A percentile compares a stretch with the other conserved stretches of the same genome.
phyloP scores from a whole-genome alignment of 2,888 invertebrate species.

The Leptopterna dolabrata region DNA sequence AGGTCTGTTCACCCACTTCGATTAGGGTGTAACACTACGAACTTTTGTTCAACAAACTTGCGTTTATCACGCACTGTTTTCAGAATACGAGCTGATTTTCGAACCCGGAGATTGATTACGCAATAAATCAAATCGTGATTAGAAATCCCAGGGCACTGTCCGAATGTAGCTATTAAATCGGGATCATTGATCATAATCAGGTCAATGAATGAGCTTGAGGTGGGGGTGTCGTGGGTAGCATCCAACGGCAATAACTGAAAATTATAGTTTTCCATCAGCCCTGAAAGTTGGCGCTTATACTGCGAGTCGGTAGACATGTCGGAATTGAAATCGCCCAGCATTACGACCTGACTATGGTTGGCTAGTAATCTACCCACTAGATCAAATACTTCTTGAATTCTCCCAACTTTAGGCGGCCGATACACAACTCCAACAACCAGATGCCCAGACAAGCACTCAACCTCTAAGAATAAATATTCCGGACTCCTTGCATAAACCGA shows the following conservation, averaged over 20 bases:
- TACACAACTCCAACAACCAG: background rate
- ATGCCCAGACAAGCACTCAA: background rate
- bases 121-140: conserved; percentile 15
- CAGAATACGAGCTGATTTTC: background rate
- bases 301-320: background rate
- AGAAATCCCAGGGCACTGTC: background rate
- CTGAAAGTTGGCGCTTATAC: background rate
- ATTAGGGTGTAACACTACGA: too few relatives aligned
- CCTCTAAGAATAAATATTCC: background rate
- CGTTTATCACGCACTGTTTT: background rate
- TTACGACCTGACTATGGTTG: background rate
- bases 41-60: background rate
- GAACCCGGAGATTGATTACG: background rate
- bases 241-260: background rate
- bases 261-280: background rate
- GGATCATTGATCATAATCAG: background rate
- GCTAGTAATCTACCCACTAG: background rate
- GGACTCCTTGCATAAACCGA: background rate
- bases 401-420: background rate
- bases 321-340: background rate
- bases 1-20: too few relatives aligned
- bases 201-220: background rate
- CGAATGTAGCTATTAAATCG: background rate
- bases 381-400: background rate
- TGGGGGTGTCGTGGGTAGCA: background rate